phyloP scores from a whole-genome alignment of 2,113 vertebrate species.

The Datnioides undecimradiatus region DNA sequence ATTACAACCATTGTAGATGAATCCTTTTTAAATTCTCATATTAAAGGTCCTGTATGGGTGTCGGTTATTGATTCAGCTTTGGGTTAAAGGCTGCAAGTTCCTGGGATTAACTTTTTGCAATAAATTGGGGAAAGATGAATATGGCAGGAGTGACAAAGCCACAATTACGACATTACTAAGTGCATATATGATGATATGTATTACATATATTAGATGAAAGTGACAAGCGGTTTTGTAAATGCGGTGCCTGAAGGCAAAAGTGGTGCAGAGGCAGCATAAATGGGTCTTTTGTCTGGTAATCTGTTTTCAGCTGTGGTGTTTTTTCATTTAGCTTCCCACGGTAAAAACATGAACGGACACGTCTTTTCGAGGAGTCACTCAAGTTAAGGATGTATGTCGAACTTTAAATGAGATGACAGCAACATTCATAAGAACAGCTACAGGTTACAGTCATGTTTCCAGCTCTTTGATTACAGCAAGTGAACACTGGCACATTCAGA shows the following conservation, averaged over 20 bases:
- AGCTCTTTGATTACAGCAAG: not conserved
- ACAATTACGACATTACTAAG: not conserved
- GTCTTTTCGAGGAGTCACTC: not conserved
- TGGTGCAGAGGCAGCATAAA: not conserved
- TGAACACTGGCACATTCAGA: not conserved
- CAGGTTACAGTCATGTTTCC: not conserved
- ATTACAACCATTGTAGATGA: not conserved
- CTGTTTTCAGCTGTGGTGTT: not conserved
- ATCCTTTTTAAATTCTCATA: not conserved
- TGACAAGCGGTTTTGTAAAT: not conserved
- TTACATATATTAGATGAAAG: no score
- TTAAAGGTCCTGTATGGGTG: not conserved
- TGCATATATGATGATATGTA: no score
- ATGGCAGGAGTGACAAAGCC: not conserved
- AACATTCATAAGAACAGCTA: not conserved
- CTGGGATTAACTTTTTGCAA: not conserved
- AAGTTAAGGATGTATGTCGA: not conserved
- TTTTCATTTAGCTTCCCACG: not conserved
- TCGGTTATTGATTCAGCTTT: not conserved
- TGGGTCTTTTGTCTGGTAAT: not conserved
- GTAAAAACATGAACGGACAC: not conserved
- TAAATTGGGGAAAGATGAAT: not conserved
- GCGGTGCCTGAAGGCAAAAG: not conserved
- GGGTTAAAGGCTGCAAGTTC: not conserved
- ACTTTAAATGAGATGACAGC: not conserved